These are phyloP conservation scores for Caenorhabditis macrosperma DNA, from an alignment of 2,888 invertebrate species.

Conservation along the genomic window DNA sequence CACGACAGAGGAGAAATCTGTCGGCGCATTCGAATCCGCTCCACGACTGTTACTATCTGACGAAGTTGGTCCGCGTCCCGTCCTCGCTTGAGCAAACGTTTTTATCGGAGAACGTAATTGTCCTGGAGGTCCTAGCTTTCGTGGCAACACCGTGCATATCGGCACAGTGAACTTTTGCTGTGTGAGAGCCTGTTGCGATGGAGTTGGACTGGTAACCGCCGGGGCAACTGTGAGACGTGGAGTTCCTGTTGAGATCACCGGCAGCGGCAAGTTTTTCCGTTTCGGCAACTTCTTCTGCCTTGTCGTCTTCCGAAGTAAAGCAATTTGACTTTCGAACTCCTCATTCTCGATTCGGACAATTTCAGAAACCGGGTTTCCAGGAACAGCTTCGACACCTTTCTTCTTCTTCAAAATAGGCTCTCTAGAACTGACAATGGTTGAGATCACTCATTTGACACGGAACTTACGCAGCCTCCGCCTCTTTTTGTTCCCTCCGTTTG, in stretches of 20 bases:
- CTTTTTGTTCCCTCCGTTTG: not conserved
- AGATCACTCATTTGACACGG: not conserved
- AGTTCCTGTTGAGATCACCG: slow-evolving; percentile 13
- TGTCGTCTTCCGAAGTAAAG: slow-evolving; percentile 15
- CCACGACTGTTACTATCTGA: too few species aligned
- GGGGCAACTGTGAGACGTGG: not conserved
- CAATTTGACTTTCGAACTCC: slow-evolving; percentile 43
- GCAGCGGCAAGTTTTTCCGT: slow-evolving; percentile 1
- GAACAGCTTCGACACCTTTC: not conserved
- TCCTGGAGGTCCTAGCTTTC: not conserved
- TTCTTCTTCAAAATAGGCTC: slow-evolving; percentile 9
- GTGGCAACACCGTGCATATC: slow-evolving; percentile 3
- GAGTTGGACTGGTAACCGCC: not conserved
- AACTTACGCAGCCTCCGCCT: not conserved
- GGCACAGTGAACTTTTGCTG: slow-evolving; percentile 7
- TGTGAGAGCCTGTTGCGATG: not conserved
- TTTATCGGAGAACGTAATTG: too few species aligned
- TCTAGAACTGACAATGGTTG: not conserved
- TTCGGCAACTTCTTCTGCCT: slow-evolving; percentile 9
- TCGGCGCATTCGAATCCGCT: not conserved
- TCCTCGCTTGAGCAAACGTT: too few species aligned
- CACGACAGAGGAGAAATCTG: slow-evolving; percentile 17
- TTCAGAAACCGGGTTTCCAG: slow-evolving; percentile 1
- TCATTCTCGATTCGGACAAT: slow-evolving; percentile 40
- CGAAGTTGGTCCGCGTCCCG: too few species aligned